Conservation (phyloP, 1,140 invertebrate genomes). For the Camponotus floridanus region DNA sequence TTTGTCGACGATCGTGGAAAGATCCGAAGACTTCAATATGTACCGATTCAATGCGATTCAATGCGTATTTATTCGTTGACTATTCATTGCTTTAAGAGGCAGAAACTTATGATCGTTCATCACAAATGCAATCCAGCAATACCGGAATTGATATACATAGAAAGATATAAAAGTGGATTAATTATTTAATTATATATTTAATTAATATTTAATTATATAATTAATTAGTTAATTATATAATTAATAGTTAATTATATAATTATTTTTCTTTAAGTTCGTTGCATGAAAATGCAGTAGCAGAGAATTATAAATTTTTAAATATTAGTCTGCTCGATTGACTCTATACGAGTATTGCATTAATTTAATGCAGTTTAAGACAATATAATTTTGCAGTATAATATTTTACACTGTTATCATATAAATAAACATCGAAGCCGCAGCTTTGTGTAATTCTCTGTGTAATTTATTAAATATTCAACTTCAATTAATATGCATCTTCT, state of each 20-base stretch:
- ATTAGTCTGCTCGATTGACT: constrained; percentile 9
- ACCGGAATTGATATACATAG: constrained; percentile 5
- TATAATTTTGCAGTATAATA: background rate
- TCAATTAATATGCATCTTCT: too few relatives aligned
- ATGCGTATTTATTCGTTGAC: constrained; percentile 9
- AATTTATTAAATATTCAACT: too few relatives aligned
- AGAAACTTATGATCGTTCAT: background rate
- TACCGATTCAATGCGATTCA: constrained; percentile 46
- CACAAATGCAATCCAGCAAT: constrained; percentile 5
- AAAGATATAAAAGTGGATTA: background rate
- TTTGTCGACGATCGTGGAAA: constrained; percentile 55
- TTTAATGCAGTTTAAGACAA: constrained; percentile 1
- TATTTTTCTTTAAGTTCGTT: background rate
- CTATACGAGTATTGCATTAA: background rate
- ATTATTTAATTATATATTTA: background rate
- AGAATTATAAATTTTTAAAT: background rate
- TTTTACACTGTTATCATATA: too few relatives aligned
- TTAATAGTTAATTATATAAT: too few relatives aligned
- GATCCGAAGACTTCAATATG: constrained; percentile 29
- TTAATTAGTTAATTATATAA: background rate
- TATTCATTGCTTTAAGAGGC: background rate
- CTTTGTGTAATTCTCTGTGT: too few relatives aligned
- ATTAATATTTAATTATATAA: background rate
- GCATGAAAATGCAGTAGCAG: background rate
- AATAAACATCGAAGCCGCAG: too few relatives aligned